phyloP scores from a whole-genome alignment of 2,888 invertebrate species.

The Halictus ligatus region DNA sequence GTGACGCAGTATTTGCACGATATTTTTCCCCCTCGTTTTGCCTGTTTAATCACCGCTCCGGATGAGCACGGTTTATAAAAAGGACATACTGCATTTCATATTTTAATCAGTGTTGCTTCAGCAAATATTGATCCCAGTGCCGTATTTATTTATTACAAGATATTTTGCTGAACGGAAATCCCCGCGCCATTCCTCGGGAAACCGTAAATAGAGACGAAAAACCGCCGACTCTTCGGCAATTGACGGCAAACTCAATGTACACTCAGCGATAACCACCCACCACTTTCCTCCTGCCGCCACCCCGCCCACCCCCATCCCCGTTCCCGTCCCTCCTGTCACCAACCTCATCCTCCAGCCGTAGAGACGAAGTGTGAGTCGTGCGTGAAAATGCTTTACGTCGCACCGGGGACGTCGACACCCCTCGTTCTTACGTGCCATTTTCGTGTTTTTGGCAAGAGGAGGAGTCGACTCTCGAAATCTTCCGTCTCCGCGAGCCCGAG shows the following conservation, averaged over 20 bases:
- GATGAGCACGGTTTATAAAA: neutral
- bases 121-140: neutral
- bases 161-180: constrained; percentile 2
- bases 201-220: constrained; percentile 26
- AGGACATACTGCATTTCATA: neutral
- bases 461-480: constrained; percentile 26
- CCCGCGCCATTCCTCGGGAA: neutral
- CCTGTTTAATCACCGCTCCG: neutral
- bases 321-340: neutral
- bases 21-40: neutral
- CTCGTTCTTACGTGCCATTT: constrained; percentile 40
- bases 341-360: neutral
- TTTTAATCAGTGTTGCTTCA: constrained; percentile 2
- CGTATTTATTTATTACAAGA: constrained; percentile 8
- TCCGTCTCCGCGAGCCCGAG: constrained; percentile 25
- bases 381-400: constrained; percentile 60
- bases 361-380: constrained; percentile 61
- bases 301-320: neutral
- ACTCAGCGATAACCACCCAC: constrained; percentile 15
- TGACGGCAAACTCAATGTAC: constrained; percentile 19
- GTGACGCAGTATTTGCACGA: neutral
- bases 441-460: constrained; percentile 12
- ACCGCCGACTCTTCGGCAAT: constrained; percentile 34
- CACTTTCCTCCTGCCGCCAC: neutral
- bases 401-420: neutral